phyloP scores from a whole-genome alignment of 1,140 invertebrate genomes.

The Temnothorax curvispinosus region DNA sequence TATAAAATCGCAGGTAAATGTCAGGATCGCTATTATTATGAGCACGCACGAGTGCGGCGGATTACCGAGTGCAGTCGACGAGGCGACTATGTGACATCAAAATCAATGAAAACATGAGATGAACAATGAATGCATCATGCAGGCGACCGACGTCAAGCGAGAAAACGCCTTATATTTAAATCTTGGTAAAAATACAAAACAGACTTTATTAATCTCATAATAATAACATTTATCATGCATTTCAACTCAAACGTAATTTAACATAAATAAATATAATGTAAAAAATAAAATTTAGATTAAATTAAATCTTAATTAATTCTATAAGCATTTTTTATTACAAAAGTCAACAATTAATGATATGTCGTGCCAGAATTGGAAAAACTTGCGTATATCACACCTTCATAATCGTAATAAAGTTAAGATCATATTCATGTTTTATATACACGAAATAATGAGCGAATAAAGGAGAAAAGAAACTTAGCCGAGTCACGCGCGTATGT shows the following conservation, averaged over 20 bases:
- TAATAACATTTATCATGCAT: not conserved
- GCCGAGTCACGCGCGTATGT: not conserved
- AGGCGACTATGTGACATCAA: not conserved
- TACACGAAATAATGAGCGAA: not conserved
- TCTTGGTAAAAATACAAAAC: not conserved
- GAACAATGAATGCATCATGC: not conserved
- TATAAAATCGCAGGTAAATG: constrained; percentile 57
- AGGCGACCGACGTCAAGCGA: not conserved
- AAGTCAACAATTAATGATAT: no score
- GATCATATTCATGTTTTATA: no score
- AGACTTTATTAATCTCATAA: not conserved
- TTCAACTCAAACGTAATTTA: not conserved
- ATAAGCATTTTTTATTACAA: no score
- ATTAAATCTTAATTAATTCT: no score
- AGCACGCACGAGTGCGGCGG: constrained; percentile 25
- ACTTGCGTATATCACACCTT: no score
- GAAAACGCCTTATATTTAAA: not conserved
- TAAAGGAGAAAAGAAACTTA: not conserved
- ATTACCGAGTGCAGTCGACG: constrained; percentile 10
- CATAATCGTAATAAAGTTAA: no score
- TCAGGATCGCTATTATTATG: constrained; percentile 57
- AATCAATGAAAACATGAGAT: constrained; percentile 13
- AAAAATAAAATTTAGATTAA: not conserved
- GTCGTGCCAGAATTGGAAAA: no score
- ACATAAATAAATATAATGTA: not conserved